Base-by-base conservation (phyloP, 2,113 vertebrate genomes). In the Myxocyprinus asiaticus region DNA sequence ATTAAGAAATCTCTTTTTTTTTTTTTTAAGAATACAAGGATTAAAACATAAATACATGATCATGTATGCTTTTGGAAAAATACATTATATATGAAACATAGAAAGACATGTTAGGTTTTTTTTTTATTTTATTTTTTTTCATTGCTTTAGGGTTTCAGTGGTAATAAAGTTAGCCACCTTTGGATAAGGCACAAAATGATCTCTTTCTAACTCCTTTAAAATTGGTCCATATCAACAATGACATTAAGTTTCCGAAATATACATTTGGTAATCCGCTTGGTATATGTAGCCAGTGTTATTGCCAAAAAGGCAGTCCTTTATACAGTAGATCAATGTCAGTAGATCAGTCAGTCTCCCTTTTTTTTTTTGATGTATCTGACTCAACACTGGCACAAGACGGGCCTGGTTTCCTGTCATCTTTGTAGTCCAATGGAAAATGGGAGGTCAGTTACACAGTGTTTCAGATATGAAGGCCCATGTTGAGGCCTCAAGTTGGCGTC, bases 31-130 rank as follows among this genome's bases (percentile, higher is more conserved):
- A 87, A 86, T 88, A 88, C 82, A 85, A 77, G 75, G 89, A 89
- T 89, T 92, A 90, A 89, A 88, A 88, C 82, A 82, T 90, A 92
- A 90, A 91, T 90, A 93, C 85, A 90, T 58, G 82, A 79, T 83
- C 42, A 82, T 33, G 73, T 79, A 73, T 77, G 33, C 71, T 82
- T 67, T 53, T 83, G 81, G 47, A 87, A 86, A 88, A 86, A 86
- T 81, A 88, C 81, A 86, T 70, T 55, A 76, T 43, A 43, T 78
- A 85, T 73, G 22, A 33, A 82, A 68, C 56, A 84, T 67, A 79
- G 81, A 82, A 73, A 53, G 68, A 73, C 66, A 63, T 83, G 87
- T 91, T 91, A 92, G 88, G 82, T 86, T 86, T 61, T 78, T 86
- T 86, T 83, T 78, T 62, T 65, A 67, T 80, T 78, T 67, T 47